Percentiles rank a stretch among this genome's conserved stretches.
Evolutionary conservation across 2,888 invertebrate species (phyloP).

Genomic region (Drosophila gaucha): DNA sequence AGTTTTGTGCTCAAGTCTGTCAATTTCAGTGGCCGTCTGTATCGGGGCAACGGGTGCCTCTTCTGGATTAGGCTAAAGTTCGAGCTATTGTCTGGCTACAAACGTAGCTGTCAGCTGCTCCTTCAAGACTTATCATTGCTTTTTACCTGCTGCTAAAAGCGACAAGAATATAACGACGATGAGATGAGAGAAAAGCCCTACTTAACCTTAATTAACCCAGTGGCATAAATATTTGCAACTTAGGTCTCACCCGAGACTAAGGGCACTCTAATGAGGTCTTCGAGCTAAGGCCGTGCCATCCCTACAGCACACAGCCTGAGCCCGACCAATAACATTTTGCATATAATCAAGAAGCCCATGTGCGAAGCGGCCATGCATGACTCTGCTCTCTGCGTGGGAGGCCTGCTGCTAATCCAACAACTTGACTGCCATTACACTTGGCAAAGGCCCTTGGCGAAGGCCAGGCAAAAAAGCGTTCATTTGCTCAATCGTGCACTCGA

Average conservation of each 20-base stretch:
- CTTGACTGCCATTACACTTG: constrained; percentile 68
- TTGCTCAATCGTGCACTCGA: constrained; percentile 80
- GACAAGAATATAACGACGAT: background rate
- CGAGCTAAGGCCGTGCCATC: constrained; percentile 28
- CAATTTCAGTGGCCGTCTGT: constrained; percentile 48
- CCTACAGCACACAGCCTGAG: background rate
- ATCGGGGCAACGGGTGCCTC: constrained; percentile 9
- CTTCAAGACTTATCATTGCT: background rate
- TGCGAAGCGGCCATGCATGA: constrained; percentile 58
- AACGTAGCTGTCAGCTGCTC: constrained; percentile 11
- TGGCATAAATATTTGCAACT: constrained; percentile 17
- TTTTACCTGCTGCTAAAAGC: constrained; percentile 43
- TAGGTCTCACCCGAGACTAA: constrained; percentile 48
- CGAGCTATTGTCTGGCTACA: constrained; percentile 36
- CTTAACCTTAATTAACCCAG: constrained; percentile 43
- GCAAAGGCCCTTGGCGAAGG: constrained; percentile 26
- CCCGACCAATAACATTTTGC: constrained; percentile 57
- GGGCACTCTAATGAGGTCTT: constrained; percentile 64
- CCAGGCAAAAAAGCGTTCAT: constrained; percentile 53
- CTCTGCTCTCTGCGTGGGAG: constrained; percentile 35
- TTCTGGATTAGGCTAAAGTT: constrained; percentile 35
- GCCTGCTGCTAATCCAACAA: constrained; percentile 69
- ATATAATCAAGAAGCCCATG: constrained; percentile 67
- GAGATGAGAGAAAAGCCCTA: constrained; percentile 3
- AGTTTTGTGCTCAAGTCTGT: constrained; percentile 58